These are phyloP conservation scores for Drosophila suboccidentalis DNA, from an alignment of 2,888 invertebrate genomes.

Conservation along the genomic window DNA sequence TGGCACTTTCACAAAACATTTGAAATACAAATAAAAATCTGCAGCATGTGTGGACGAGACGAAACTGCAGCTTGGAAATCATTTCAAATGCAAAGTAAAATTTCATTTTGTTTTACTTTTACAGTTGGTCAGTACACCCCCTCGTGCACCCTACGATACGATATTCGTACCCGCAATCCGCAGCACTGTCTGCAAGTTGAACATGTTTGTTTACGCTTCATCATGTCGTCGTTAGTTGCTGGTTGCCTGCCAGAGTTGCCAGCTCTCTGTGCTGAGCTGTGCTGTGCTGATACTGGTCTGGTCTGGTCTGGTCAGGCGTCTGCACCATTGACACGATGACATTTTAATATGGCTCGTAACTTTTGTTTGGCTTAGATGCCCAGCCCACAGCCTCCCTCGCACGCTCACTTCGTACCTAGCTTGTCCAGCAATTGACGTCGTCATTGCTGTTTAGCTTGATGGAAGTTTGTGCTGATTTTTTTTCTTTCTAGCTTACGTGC, in stretches of 20 bases:
- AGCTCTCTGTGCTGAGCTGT: slow-evolving; percentile 35
- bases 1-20: slow-evolving; percentile 81
- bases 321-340: slow-evolving; percentile 77
- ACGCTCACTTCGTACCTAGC: not conserved
- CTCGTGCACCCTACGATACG: not conserved
- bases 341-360: slow-evolving; percentile 79
- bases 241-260: slow-evolving; percentile 48
- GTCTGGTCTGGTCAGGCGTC: slow-evolving; percentile 50
- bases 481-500: slow-evolving; percentile 57
- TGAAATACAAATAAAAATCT: slow-evolving; percentile 79
- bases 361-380: slow-evolving; percentile 70
- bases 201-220: slow-evolving; percentile 83
- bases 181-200: slow-evolving; percentile 66
- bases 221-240: slow-evolving; percentile 80
- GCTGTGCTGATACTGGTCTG: too few species aligned
- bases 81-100: slow-evolving; percentile 81
- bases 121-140: slow-evolving; percentile 28
- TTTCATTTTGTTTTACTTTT: slow-evolving; percentile 78
- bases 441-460: slow-evolving; percentile 71
- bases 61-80: slow-evolving; percentile 67
- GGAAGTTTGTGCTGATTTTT: slow-evolving; percentile 49
- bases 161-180: slow-evolving; percentile 9
- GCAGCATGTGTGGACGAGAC: slow-evolving; percentile 42
- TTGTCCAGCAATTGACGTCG: slow-evolving; percentile 48
- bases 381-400: slow-evolving; percentile 1